These are phyloP conservation scores for Brachionus angularis DNA, from an alignment of 1,140 invertebrate species.

Conservation along the genomic window DNA sequence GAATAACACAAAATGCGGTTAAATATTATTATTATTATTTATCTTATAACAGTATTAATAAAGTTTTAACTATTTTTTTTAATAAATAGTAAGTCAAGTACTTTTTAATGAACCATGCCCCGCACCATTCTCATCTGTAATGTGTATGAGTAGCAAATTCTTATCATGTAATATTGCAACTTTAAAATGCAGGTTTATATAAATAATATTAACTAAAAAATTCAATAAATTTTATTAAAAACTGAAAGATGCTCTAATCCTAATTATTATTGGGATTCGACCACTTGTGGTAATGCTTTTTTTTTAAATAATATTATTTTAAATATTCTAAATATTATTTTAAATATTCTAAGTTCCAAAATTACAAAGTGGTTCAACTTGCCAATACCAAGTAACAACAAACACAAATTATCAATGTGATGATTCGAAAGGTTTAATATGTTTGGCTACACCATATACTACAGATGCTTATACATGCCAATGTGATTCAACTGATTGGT, in stretches of 20 bases:
- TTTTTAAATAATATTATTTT: background rate
- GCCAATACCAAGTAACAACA: slow-evolving; percentile 31
- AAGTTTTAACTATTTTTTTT: background rate
- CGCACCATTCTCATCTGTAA: background rate
- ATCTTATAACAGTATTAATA: background rate
- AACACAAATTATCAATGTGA: slow-evolving; percentile 9
- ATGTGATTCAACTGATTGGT: background rate
- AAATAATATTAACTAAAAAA: background rate
- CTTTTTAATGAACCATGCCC: slow-evolving; percentile 25
- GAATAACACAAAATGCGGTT: slow-evolving; percentile 19
- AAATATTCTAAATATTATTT: background rate
- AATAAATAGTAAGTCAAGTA: background rate
- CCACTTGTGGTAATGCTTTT: slow-evolving; percentile 2
- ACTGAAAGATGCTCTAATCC: background rate
- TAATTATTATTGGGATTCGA: slow-evolving; percentile 33
- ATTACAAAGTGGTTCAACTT: background rate
- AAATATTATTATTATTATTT: background rate
- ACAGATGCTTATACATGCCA: slow-evolving; percentile 6
- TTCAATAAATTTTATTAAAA: background rate
- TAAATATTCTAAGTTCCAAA: slow-evolving; percentile 1
- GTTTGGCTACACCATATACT: background rate
- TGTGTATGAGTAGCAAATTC: slow-evolving; percentile 12
- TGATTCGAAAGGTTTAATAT: background rate
- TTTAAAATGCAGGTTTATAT: background rate
- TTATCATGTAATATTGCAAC: background rate